Base-by-base conservation (phyloP, 1,140 invertebrate genomes). In the Antheraea mylitta region DNA sequence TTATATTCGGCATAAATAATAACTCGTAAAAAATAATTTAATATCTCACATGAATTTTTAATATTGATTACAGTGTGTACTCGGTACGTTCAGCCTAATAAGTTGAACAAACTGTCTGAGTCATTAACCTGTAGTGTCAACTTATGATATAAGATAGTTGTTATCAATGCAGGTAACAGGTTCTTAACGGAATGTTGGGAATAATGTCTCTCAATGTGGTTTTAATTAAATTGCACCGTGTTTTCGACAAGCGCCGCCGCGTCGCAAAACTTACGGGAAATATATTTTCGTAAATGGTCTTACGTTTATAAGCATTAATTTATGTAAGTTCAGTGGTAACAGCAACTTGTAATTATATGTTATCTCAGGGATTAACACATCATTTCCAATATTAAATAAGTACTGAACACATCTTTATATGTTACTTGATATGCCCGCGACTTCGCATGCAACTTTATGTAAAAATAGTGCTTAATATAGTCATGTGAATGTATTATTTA, bases 41-140 rank as follows among this genome's bases (percentile, higher is more conserved):
- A 73, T 71, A 66, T 71, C 74, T 78, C 77, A 69, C 16, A 16
- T 53, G 16, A 68, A 81, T 16, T 53, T 53, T 53, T 53, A 16
- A 53, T 53, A 13, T 6, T 80, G 80, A 79, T 85, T 81, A 71
- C 67, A 67, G 66, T 68, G 64, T 67, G 64, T 70, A 72, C 64
- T 8, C 61, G 30, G 69, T 37, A 30, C 60, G 16, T 53, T n/a
- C 62, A 64, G 10, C 65, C 69, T 75, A 78, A 74, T 70, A 71
- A 74, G 16, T 73, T 68, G 71, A 73, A 67, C 74, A 78, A 80
- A 80, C 75, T 73, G 60, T 58, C 75, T 71, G 74, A 83, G 76
- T 79, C 83, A 76, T 78, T 85, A 78, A 83, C 82, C 81, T 82
- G 82, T 68, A 63, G 60, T 80, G 78, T 75, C 76, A 77, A 73